These are phyloP conservation scores for Nudaria mundana DNA, from an alignment of 2,888 invertebrate species.

Conservation along the genomic window DNA sequence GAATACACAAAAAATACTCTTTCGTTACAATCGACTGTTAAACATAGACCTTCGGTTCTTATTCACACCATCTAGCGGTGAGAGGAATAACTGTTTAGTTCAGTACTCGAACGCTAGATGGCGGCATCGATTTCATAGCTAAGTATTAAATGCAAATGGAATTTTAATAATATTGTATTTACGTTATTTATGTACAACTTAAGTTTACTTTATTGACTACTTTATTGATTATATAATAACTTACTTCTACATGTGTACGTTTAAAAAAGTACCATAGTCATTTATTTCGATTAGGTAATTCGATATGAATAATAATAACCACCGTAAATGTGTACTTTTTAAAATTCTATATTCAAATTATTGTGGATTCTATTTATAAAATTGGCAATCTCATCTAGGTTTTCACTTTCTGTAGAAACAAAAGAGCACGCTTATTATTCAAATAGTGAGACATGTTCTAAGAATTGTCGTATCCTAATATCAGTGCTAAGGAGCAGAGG, in stretches of 20 bases:
- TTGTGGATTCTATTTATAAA: background rate
- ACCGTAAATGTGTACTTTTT: too few relatives aligned
- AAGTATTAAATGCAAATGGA: background rate
- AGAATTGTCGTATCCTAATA: slow-evolving; percentile 53
- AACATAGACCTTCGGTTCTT: too few relatives aligned
- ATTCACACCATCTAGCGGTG: slow-evolving; percentile 56
- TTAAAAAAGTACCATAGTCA: background rate
- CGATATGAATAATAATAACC: too few relatives aligned
- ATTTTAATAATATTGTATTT: too few relatives aligned
- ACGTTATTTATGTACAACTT: background rate
- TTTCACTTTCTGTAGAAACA: slow-evolving; percentile 19
- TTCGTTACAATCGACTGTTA: too few relatives aligned
- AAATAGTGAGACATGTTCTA: slow-evolving; percentile 43
- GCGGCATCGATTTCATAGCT: slow-evolving; percentile 23
- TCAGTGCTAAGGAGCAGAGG: slow-evolving; percentile 41
- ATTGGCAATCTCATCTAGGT: slow-evolving; percentile 6
- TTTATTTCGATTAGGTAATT: background rate
- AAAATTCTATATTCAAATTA: too few relatives aligned
- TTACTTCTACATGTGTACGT: background rate
- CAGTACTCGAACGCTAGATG: slow-evolving; percentile 46
- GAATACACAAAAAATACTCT: too few relatives aligned
- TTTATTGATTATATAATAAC: background rate
- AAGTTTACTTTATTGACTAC: background rate
- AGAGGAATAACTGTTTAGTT: slow-evolving; percentile 51
- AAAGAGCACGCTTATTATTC: slow-evolving; percentile 20